phyloP scores from a whole-genome alignment of 2,113 vertebrate genomes.

The Myotis davidii region DNA sequence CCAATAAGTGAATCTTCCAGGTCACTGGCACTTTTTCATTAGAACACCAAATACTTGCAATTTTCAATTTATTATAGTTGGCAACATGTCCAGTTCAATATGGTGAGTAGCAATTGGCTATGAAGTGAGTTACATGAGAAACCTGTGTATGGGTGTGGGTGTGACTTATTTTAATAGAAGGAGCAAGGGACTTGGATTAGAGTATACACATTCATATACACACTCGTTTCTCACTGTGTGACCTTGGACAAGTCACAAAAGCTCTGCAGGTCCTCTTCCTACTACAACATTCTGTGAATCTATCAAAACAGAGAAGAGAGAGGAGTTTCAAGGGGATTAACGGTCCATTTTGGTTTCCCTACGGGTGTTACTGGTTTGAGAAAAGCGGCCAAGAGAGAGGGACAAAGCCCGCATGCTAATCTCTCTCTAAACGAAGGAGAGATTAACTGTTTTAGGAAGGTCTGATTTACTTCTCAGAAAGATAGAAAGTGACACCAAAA shows the following conservation, averaged over 20 bases:
- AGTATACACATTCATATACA: neutral
- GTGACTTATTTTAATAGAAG: conserved; percentile 1
- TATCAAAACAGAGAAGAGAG: conserved; percentile 21
- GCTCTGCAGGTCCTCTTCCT: neutral
- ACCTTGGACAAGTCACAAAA: neutral
- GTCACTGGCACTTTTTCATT: neutral
- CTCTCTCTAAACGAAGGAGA: conserved; percentile 40
- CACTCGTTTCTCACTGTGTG: neutral
- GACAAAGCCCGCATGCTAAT: neutral
- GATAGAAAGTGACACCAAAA: conserved; percentile 59
- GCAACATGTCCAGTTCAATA: neutral
- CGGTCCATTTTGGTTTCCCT: conserved; percentile 41
- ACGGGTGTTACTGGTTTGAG: neutral
- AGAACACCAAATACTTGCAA: neutral
- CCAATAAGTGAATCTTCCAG: neutral
- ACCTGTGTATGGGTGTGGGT: too few relatives aligned
- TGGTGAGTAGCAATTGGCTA: neutral
- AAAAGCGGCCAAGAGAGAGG: conserved; percentile 28
- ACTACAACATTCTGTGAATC: neutral
- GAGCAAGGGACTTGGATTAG: neutral
- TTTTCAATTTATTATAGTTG: neutral
- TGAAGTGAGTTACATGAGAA: neutral
- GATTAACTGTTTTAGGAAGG: conserved; percentile 61
- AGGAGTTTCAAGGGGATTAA: conserved; percentile 2
- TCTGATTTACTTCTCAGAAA: conserved; percentile 69